Evolutionary conservation across 2,797 vertebrate genomes (phyloP).

Genomic region (Sebastes trivittatus): DNA sequence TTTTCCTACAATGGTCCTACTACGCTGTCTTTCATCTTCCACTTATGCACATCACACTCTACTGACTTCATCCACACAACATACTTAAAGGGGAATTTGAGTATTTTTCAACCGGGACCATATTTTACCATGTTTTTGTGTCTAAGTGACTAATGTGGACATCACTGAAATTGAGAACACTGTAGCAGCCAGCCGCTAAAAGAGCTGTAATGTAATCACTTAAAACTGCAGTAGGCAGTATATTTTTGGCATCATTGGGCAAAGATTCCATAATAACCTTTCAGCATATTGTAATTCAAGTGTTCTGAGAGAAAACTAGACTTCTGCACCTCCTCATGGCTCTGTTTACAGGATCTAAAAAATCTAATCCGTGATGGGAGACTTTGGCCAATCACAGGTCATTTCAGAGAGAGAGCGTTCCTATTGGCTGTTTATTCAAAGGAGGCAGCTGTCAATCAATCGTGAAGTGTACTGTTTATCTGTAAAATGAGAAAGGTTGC

Average conservation of each 20-base stretch:
- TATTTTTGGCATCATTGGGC: not conserved
- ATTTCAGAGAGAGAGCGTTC: no score
- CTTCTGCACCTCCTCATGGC: accelerated
- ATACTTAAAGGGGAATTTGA: not conserved
- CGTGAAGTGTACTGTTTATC: no score
- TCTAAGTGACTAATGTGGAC: not conserved
- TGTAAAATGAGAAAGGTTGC: no score
- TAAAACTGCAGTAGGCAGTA: not conserved
- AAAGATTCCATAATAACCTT: not conserved
- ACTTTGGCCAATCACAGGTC: no score
- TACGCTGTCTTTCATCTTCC: not conserved
- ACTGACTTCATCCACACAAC: not conserved
- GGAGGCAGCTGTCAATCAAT: no score
- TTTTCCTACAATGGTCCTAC: not conserved
- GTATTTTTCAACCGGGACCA: not conserved
- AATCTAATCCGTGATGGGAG: no score
- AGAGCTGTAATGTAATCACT: not conserved
- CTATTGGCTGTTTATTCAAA: no score
- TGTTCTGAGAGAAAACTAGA: no score
- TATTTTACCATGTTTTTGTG: not conserved
- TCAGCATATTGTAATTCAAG: no score
- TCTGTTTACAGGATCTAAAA: no score
- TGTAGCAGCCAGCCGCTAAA: not conserved
- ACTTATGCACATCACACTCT: not conserved
- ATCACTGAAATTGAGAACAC: not conserved